Percentiles rank a stretch among this genome's conserved stretches.
These are phyloP conservation scores for Brachionus rubens DNA, from an alignment of 1,140 invertebrate species.

Conservation along the genomic window DNA sequence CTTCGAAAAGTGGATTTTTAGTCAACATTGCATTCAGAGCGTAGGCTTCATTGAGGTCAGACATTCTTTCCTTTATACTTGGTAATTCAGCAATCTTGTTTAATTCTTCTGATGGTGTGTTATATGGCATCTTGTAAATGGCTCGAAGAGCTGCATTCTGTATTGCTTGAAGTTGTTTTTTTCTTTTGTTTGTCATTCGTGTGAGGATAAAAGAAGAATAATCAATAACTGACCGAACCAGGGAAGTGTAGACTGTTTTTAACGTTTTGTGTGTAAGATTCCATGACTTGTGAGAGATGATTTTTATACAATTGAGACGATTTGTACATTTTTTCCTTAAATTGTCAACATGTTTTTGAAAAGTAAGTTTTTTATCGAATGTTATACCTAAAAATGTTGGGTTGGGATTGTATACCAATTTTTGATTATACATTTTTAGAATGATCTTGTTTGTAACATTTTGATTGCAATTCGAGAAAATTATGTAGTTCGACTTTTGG, in stretches of 20 bases:
- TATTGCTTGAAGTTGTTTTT: not conserved
- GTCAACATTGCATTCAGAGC: too few relatives aligned
- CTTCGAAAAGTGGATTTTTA: too few relatives aligned
- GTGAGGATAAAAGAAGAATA: not conserved
- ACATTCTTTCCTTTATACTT: too few relatives aligned
- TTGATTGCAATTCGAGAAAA: too few relatives aligned
- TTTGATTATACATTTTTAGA: too few relatives aligned
- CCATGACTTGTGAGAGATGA: not conserved
- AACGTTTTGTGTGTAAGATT: not conserved
- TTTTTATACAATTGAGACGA: not conserved
- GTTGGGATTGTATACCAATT: too few relatives aligned
- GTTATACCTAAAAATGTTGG: too few relatives aligned
- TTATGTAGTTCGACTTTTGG: too few relatives aligned
- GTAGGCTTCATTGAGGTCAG: too few relatives aligned
- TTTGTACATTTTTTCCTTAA: not conserved
- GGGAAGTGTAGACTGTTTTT: not conserved
- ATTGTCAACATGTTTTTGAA: not conserved
- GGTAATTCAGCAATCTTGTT: too few relatives aligned
- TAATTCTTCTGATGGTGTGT: not conserved
- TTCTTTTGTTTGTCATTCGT: not conserved
- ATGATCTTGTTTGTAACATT: too few relatives aligned
- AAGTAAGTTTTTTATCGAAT: not conserved
- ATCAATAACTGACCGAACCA: not conserved
- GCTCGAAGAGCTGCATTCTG: not conserved
- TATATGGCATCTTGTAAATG: not conserved